A percentile compares a stretch with the other conserved stretches of the same genome.
Conservation (phyloP, 2,888 invertebrate species). For the Alsophila aescularia region DNA sequence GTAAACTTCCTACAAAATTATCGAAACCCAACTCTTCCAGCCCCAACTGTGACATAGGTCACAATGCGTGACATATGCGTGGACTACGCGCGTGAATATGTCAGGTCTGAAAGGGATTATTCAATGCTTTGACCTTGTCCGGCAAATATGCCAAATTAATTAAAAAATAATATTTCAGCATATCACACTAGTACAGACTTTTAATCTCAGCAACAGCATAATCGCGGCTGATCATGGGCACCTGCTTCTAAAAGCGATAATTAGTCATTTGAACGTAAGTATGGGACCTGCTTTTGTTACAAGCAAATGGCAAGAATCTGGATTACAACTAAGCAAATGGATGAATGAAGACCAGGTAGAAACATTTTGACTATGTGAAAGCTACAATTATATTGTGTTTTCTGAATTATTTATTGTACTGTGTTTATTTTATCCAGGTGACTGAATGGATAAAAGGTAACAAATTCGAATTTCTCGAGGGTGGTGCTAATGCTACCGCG, state of each 20-base stretch:
- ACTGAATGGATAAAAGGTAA: constrained; percentile 71
- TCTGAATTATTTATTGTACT: neutral
- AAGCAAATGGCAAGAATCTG: no score
- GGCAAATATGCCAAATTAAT: no score
- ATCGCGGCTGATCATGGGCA: constrained; percentile 61
- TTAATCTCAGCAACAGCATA: constrained; percentile 62
- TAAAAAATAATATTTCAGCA: no score
- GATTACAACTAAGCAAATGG: constrained; percentile 68
- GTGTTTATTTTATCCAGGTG: constrained; percentile 49
- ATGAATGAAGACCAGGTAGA: constrained; percentile 70
- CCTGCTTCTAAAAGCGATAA: constrained; percentile 67
- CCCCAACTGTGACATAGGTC: no score
- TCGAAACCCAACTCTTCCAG: no score
- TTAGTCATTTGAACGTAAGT: constrained; percentile 68
- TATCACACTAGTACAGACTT: no score
- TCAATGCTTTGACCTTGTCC: no score
- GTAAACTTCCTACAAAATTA: no score
- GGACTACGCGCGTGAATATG: no score
- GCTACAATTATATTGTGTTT: neutral
- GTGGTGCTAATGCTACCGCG: constrained; percentile 49
- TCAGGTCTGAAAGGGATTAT: no score
- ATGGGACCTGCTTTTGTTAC: constrained; percentile 78
- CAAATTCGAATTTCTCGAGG: constrained; percentile 74
- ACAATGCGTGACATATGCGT: no score
- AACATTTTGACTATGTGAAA: neutral